phyloP scores from a whole-genome alignment of 53 echinoderm and acorn worm genomes.

The Holothuria leucospilota region DNA sequence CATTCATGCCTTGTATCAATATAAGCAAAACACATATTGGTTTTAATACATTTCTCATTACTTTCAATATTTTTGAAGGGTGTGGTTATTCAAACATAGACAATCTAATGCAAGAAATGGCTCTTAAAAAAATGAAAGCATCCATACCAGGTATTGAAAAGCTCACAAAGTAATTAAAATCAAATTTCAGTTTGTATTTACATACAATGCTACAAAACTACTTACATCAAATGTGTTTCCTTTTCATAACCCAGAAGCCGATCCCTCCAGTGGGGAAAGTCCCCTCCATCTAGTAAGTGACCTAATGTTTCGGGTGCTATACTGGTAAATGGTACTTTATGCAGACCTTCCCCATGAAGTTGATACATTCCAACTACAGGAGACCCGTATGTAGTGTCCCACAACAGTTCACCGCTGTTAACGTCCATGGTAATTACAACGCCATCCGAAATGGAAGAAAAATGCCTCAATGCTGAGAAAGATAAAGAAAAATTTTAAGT shows the following conservation, averaged over 20 bases:
- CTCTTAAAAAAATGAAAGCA: too few relatives aligned
- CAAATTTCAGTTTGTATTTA: too few relatives aligned
- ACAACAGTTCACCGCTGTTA: constrained; percentile 82
- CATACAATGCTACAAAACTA: neutral
- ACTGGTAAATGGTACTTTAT: constrained; percentile 77
- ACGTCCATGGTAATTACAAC: constrained; percentile 87
- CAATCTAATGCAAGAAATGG: too few relatives aligned
- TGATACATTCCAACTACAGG: constrained; percentile 96
- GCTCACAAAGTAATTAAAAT: too few relatives aligned
- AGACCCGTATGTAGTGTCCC: constrained; percentile 88
- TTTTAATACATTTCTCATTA: too few relatives aligned
- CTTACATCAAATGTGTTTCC: constrained; percentile 68
- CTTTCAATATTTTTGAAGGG: too few relatives aligned
- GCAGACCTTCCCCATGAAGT: constrained; percentile 80
- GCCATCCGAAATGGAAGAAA: constrained; percentile 89
- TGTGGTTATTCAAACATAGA: too few relatives aligned
- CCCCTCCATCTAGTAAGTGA: constrained; percentile 80
- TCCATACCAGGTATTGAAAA: too few relatives aligned
- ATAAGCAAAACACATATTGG: too few relatives aligned
- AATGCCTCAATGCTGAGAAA: constrained; percentile 77
- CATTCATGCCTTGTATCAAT: too few relatives aligned
- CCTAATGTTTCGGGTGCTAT: constrained; percentile 77
- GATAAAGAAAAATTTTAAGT: too few relatives aligned
- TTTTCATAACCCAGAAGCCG: constrained; percentile 77
- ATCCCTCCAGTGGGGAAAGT: constrained; percentile 83